Percentiles rank a stretch among this genome's conserved stretches.
phyloP scores from a whole-genome alignment of 1,140 invertebrate species.

The Platyura marginata region DNA sequence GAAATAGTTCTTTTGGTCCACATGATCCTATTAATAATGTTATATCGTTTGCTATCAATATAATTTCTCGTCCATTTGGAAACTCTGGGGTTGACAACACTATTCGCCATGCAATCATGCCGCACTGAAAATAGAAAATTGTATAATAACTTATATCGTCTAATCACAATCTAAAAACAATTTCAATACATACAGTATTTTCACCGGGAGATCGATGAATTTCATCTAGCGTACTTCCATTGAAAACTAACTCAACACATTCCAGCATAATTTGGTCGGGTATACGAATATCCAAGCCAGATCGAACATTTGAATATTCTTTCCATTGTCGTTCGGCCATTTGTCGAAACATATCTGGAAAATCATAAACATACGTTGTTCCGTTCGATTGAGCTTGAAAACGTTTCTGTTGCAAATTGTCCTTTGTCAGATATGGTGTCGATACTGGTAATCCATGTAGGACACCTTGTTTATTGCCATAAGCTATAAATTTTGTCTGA shows the following conservation, averaged over 20 bases:
- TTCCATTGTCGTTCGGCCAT: constrained; percentile 69
- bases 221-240: constrained; percentile 59
- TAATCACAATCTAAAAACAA: neutral
- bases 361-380: constrained; percentile 96
- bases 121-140: constrained; percentile 51
- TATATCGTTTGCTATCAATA: constrained; percentile 94
- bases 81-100: constrained; percentile 89
- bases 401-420: constrained; percentile 92
- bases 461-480: constrained; percentile 65
- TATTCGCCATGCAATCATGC: constrained; percentile 96
- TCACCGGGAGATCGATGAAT: constrained; percentile 86
- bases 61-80: constrained; percentile 79
- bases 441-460: constrained; percentile 87
- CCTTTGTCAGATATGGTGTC: constrained; percentile 92
- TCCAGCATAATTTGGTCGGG: constrained; percentile 44
- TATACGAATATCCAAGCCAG: constrained; percentile 34
- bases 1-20: constrained; percentile 80
- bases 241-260: constrained; percentile 72
- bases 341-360: constrained; percentile 92
- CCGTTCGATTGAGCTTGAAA: constrained; percentile 92
- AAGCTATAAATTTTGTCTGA: constrained; percentile 70
- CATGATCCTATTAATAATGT: constrained; percentile 95
- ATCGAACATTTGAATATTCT: constrained; percentile 52
- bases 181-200: constrained; percentile 52
- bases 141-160: constrained; percentile 1